phyloP scores from a whole-genome alignment of 2,888 invertebrate genomes.

The Zaprionus bogoriensis region DNA sequence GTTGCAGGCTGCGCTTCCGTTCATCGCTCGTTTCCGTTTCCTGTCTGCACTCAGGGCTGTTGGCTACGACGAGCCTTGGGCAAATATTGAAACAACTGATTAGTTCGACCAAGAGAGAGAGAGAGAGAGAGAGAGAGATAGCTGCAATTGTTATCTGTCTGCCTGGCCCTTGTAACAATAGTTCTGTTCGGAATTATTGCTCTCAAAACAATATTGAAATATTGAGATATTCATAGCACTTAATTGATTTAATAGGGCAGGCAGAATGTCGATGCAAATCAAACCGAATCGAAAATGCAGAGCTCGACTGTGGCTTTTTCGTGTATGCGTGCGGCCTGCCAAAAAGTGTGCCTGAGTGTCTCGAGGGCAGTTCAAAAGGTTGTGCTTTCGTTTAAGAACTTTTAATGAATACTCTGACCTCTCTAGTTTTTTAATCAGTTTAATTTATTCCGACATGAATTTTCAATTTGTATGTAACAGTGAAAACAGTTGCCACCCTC shows the following conservation, averaged over 20 bases:
- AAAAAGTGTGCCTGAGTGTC: background rate
- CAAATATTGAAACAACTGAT: constrained; percentile 75
- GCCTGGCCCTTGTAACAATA: constrained; percentile 23
- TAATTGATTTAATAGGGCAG: constrained; percentile 59
- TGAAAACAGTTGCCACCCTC: background rate
- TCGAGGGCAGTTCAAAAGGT: background rate
- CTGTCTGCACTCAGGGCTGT: constrained; percentile 10
- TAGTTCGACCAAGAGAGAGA: constrained; percentile 53
- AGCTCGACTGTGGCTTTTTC: constrained; percentile 10
- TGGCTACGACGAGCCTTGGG: constrained; percentile 17
- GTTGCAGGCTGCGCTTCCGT: constrained; percentile 50
- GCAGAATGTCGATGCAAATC: constrained; percentile 15
- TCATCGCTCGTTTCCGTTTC: constrained; percentile 58
- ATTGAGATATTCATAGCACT: constrained; percentile 62
- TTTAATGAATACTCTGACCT: background rate
- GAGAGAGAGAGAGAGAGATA: background rate
- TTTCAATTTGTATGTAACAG: background rate
- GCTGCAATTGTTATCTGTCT: constrained; percentile 30
- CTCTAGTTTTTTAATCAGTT: background rate
- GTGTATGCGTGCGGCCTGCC: background rate
- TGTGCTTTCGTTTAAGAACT: background rate
- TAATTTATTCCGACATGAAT: background rate
- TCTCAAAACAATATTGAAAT: constrained; percentile 33
- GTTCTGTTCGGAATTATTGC: constrained; percentile 46
- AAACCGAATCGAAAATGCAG: constrained; percentile 11